Evolutionary conservation across 2,888 invertebrate genomes (phyloP), one percentile per base, ranked within the genome.

Genomic region (Lepetodrilus schrolli): DNA sequence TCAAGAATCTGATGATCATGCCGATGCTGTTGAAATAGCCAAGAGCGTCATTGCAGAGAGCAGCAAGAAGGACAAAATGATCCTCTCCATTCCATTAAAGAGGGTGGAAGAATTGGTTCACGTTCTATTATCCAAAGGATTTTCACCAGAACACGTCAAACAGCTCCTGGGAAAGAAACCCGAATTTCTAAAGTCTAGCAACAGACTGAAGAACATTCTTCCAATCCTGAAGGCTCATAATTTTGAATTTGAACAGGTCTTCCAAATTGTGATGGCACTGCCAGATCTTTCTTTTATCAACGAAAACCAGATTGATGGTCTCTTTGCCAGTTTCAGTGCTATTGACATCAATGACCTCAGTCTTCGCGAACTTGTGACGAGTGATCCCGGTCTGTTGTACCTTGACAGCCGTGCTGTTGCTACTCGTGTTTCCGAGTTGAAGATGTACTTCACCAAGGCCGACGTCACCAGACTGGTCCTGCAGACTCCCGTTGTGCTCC

Each of bases 401-500:
- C 8, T 73, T 5, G 38, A 20, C 4, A 20, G 38, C 5, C 26
- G 66, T 4, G 23, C 65, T 20, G 50, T 80, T 13, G 20, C 2
- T 1, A 47, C 21, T 36, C 37, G 76, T 13, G 30, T 78, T 17
- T 36, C n/a, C 2, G 71, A 73, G 20, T 70, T 84, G n/a, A 75
- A 78, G 38, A 38, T 66, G 2, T 58, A 79, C 10, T 84, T 84
- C 65, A 83, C 79, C 38, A 75, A 75, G 0, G 69, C 73, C 7
- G 82, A 83, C 72, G 78, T 79, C 5, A 34, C 80, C 10, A 68
- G 49, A 10, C 21, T 84, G 17, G 51, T 79, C 13, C 36, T 72
- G 2, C 74, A 72, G 47, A 78, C 74, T 3, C 85, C 85, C 7
- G 20, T 66, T n/a, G 23, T 84, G 37, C 43, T 84, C 34, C 71